Evolutionary conservation across 2,797 vertebrate species (phyloP).

Genomic region (Argentina silus): DNA sequence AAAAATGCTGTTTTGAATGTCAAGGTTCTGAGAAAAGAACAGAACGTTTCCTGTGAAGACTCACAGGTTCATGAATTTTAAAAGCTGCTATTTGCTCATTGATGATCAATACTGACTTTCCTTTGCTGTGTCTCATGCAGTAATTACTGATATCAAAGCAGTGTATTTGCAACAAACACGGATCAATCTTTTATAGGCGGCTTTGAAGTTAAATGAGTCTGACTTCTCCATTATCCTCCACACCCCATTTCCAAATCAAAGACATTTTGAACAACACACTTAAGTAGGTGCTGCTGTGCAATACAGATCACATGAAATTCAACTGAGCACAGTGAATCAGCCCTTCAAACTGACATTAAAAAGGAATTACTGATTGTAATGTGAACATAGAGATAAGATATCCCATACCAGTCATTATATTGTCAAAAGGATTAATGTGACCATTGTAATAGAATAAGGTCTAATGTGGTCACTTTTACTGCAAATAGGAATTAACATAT

Average conservation of each 20-base stretch:
- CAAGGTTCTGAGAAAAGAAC: neutral
- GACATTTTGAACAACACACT: neutral
- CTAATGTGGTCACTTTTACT: no score
- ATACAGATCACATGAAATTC: slow-evolving; percentile 10
- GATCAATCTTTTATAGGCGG: slow-evolving; percentile 17
- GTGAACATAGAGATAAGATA: neutral
- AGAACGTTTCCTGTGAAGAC: neutral
- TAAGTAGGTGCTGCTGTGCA: slow-evolving; percentile 3
- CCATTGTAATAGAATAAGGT: neutral
- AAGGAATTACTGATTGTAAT: slow-evolving; percentile 1
- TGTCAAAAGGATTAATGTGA: neutral
- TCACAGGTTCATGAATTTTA: slow-evolving; percentile 3
- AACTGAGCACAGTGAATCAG: neutral
- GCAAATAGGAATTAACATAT: no score
- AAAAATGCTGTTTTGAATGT: neutral
- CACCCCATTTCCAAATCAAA: slow-evolving; percentile 10
- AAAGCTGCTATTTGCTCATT: neutral
- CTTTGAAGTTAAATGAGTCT: slow-evolving; percentile 32
- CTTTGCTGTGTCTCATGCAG: neutral
- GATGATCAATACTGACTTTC: neutral
- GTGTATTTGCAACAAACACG: slow-evolving; percentile 13
- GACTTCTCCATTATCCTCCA: slow-evolving; percentile 13
- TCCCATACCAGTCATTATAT: neutral
- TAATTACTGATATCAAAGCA: slow-evolving; percentile 32
- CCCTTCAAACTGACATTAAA: neutral